phyloP scores from a whole-genome alignment of 2,113 vertebrate species.

The Toxotes jaculatrix region DNA sequence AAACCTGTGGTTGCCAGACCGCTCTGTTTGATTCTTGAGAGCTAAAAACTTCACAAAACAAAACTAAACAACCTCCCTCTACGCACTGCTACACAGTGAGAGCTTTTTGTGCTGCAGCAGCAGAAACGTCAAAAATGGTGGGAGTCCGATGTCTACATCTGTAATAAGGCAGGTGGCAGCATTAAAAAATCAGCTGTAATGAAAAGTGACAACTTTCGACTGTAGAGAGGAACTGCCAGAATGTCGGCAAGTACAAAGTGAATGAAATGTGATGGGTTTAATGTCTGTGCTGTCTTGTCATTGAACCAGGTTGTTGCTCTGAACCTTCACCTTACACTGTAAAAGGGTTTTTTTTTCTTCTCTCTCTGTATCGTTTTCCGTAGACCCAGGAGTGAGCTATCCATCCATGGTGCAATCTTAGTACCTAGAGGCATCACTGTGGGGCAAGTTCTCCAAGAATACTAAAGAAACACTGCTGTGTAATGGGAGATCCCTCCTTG shows the following conservation, averaged over 20 bases:
- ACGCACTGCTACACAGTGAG: background rate
- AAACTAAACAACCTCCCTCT: background rate
- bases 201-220: constrained; percentile 64
- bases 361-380: constrained; percentile 32
- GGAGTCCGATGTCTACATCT: constrained; percentile 39
- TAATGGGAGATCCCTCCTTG: constrained; percentile 48
- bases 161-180: constrained; percentile 54
- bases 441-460: constrained; percentile 62
- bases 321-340: constrained; percentile 45
- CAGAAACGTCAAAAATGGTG: constrained; percentile 24
- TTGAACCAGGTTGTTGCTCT: constrained; percentile 19
- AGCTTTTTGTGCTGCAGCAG: constrained; percentile 38
- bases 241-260: constrained; percentile 42
- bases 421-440: constrained; percentile 66
- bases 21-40: constrained; percentile 1
- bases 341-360: constrained; percentile 1
- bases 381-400: constrained; percentile 39
- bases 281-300: constrained; percentile 30
- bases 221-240: constrained; percentile 51
- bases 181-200: constrained; percentile 59
- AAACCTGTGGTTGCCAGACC: constrained; percentile 22
- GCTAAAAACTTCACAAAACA: constrained; percentile 16
- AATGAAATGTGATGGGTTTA: constrained; percentile 45
- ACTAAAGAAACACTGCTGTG: constrained; percentile 32
- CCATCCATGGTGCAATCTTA: constrained; percentile 53